Evolutionary conservation across 1,140 invertebrate genomes (phyloP).

Genomic region (Nymphalis io): DNA sequence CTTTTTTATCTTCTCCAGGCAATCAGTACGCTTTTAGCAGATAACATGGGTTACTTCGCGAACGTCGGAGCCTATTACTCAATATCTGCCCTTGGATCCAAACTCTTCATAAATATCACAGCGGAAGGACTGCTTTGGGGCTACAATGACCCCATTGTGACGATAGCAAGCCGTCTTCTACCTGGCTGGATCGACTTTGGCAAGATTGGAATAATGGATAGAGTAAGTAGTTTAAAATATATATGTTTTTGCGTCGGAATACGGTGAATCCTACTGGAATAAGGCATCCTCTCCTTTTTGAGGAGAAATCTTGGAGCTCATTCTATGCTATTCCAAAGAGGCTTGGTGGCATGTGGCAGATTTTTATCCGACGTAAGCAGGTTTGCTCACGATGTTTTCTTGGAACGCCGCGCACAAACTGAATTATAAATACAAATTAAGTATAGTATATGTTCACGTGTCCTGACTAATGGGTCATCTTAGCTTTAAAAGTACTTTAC

Average conservation of each 20-base stretch:
- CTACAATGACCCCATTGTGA: conserved; percentile 89
- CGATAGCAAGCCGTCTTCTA: conserved; percentile 84
- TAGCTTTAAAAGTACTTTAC: no score
- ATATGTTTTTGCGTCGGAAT: no score
- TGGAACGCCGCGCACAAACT: no score
- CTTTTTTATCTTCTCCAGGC: conserved; percentile 77
- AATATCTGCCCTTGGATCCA: conserved; percentile 82
- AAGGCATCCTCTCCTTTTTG: no score
- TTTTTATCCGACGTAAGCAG: no score
- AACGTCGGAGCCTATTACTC: conserved; percentile 85
- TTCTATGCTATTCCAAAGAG: no score
- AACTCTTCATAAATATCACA: conserved; percentile 86
- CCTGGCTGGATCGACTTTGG: conserved; percentile 88
- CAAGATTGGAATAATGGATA: conserved; percentile 90
- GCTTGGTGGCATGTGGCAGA: no score
- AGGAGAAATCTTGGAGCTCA: no score
- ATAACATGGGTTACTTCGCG: conserved; percentile 81
- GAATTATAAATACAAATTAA: no score
- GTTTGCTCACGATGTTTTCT: no score
- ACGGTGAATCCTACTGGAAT: not conserved
- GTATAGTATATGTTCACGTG: no score
- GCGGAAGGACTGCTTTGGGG: conserved; percentile 92
- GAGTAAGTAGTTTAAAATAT: conserved; percentile 82
- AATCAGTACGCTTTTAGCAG: conserved; percentile 82
- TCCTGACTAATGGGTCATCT: no score